Evolutionary conservation across 2,113 vertebrate genomes (phyloP).

Genomic region (Austrofundulus limnaeus): DNA sequence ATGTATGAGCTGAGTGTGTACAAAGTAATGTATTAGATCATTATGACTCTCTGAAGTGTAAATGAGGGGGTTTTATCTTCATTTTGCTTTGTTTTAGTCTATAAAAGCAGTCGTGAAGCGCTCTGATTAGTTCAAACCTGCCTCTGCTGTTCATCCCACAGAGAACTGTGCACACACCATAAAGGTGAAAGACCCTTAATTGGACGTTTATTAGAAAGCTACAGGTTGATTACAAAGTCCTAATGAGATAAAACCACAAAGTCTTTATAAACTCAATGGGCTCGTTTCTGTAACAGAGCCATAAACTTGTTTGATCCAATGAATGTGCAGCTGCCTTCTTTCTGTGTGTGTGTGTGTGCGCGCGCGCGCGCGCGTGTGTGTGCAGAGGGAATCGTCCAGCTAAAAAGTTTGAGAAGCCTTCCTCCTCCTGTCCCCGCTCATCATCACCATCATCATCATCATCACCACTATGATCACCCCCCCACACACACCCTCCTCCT

Average conservation of each 20-base stretch:
- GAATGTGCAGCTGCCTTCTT: conserved; percentile 34
- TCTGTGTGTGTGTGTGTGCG: conserved; percentile 3
- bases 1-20: no score
- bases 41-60: no score
- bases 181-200: conserved; percentile 17
- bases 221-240: conserved; percentile 9
- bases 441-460: conserved; percentile 18
- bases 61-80: no score
- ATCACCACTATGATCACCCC: conserved; percentile 13
- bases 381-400: conserved; percentile 21
- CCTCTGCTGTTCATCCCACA: no score
- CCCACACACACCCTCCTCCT: neutral
- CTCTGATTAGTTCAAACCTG: no score
- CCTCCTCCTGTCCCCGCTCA: conserved; percentile 27
- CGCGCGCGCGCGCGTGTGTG: neutral
- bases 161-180: neutral
- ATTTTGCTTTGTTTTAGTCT: no score
- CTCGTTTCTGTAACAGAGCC: conserved; percentile 1
- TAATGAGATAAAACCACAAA: conserved; percentile 24
- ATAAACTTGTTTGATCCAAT: conserved; percentile 29
- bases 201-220: neutral
- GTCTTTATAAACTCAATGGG: conserved; percentile 26
- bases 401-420: conserved; percentile 32
- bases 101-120: no score
- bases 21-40: no score